Evolutionary conservation across 2,888 invertebrate species (phyloP).

Genomic region (Monopis laevigella): DNA sequence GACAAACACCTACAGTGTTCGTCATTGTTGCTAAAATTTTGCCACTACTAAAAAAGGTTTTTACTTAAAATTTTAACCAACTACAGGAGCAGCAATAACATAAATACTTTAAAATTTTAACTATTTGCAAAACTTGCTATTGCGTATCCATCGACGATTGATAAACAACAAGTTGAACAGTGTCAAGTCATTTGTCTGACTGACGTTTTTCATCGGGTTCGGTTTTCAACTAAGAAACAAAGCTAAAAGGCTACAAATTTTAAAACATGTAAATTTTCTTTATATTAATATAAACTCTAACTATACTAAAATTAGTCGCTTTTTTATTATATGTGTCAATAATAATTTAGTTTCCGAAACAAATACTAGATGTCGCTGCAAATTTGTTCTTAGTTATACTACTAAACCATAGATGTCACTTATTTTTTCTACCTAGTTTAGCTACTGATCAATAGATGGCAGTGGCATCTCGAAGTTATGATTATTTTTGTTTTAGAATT

Average conservation of each 20-base stretch:
- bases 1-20: conserved; percentile 54
- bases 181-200: no score
- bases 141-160: conserved; percentile 38
- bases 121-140: conserved; percentile 21
- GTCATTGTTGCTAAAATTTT: conserved; percentile 34
- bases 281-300: no score
- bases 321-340: background rate
- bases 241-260: no score
- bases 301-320: no score
- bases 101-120: background rate
- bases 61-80: no score
- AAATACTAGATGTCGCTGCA: background rate
- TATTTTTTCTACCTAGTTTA: conserved; percentile 1
- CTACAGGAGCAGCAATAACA: no score
- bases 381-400: conserved; percentile 2
- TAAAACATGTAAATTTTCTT: no score
- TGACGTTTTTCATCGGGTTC: no score
- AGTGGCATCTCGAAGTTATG: conserved; percentile 1
- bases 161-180: conserved; percentile 29
- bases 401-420: conserved; percentile 11
- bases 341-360: background rate
- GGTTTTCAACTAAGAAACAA: no score
- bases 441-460: conserved; percentile 11
- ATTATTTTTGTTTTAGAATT: no score
- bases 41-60: conserved; percentile 1